Evolutionary conservation across 2,888 invertebrate species (phyloP).

Genomic region (Polydesmus complanatus): DNA sequence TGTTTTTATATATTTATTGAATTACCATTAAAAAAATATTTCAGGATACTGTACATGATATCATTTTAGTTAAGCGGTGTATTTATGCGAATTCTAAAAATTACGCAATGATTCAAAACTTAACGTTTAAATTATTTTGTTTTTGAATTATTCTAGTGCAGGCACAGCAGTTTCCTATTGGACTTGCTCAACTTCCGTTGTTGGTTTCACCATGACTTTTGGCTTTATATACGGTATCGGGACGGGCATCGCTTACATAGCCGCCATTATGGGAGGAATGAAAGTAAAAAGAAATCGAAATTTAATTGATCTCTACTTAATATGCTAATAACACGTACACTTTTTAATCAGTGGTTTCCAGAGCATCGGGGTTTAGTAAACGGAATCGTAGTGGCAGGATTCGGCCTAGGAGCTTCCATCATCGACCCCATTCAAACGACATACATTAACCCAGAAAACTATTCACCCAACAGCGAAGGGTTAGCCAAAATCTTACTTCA

Average conservation of each 20-base stretch:
- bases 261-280: conserved; percentile 8
- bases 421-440: conserved; percentile 32
- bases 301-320: neutral
- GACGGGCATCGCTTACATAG: conserved; percentile 21
- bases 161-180: conserved; percentile 24
- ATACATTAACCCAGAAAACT: conserved; percentile 32
- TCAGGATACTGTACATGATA: neutral
- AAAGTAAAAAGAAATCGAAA: neutral
- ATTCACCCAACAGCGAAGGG: conserved; percentile 12
- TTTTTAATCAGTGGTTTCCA: conserved; percentile 30
- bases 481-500: neutral
- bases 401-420: conserved; percentile 31
- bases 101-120: no score
- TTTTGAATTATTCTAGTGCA: neutral
- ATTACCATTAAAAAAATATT: neutral
- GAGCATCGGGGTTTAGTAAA: conserved; percentile 29
- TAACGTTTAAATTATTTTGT: no score
- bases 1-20: no score
- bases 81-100: neutral
- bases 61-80: neutral
- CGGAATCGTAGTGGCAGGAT: conserved; percentile 32
- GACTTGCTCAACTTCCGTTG: conserved; percentile 24
- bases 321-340: neutral
- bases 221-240: conserved; percentile 27
- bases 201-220: conserved; percentile 25